These are phyloP conservation scores for Cuculus canorus DNA, from an alignment of 2,797 vertebrate species.

Conservation along the genomic window DNA sequence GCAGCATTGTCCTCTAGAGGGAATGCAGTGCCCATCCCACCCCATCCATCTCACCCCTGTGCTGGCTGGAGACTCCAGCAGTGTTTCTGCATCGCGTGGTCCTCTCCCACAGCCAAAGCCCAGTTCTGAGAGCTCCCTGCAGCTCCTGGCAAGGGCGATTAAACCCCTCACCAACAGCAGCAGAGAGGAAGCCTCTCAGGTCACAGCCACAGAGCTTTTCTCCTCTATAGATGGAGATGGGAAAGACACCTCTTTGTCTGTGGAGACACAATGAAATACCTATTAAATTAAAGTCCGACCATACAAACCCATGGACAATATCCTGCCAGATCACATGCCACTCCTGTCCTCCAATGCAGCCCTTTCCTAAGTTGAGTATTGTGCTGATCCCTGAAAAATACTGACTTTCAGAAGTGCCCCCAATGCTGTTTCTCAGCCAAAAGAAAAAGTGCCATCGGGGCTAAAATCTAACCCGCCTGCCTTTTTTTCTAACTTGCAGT, in stretches of 20 bases:
- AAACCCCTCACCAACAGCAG: background rate
- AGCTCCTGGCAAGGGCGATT: background rate
- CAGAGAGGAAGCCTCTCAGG: background rate
- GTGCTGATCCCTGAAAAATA: background rate
- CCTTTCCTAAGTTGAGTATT: background rate
- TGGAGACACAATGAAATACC: no score
- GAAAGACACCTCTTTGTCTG: background rate
- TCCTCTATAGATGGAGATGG: background rate
- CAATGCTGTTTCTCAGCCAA: background rate
- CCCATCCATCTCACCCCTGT: background rate
- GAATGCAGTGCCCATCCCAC: background rate
- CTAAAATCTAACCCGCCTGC: background rate
- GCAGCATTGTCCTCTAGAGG: background rate
- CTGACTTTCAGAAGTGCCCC: background rate
- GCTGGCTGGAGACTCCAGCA: background rate
- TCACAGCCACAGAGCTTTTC: accelerated
- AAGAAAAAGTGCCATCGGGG: background rate
- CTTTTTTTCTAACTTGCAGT: conserved; percentile 73
- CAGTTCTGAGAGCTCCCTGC: background rate
- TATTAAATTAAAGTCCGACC: accelerated
- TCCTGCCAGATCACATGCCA: background rate
- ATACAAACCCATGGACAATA: background rate
- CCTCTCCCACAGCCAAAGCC: background rate
- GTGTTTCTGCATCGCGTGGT: background rate
- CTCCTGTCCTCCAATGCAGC: background rate